Conservation (phyloP, 92 coral and sea anemone genomes). For the Palythoa grandiflora region DNA sequence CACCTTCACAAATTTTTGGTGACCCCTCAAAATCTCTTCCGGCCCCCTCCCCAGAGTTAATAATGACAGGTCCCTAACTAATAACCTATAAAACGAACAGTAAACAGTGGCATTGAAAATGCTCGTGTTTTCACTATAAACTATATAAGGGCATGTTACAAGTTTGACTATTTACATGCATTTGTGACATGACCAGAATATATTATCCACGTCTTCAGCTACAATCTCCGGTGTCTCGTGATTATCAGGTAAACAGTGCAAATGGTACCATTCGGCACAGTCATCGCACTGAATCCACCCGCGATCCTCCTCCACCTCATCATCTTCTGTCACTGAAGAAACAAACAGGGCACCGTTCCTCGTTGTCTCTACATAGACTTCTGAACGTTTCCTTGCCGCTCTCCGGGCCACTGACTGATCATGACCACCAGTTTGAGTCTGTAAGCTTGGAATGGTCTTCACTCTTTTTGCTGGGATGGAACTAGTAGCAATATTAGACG, state of each 20-base stretch:
- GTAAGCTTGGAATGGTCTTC: constrained; percentile 4
- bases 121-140: constrained; percentile 40
- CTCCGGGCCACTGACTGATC: constrained; percentile 25
- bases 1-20: too few relatives aligned
- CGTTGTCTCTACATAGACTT: constrained; percentile 41
- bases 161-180: constrained; percentile 43
- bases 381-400: constrained; percentile 32
- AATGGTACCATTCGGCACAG: constrained; percentile 45
- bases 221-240: constrained; percentile 28
- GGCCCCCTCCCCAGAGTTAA: too few relatives aligned
- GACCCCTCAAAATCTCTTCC: too few relatives aligned
- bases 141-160: constrained; percentile 39
- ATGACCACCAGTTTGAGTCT: constrained; percentile 34
- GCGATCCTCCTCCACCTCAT: constrained; percentile 44
- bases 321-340: constrained; percentile 46
- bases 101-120: constrained; percentile 39
- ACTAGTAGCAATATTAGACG: not conserved
- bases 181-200: constrained; percentile 38
- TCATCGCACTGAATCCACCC: constrained; percentile 47
- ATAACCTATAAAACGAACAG: constrained; percentile 28
- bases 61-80: too few relatives aligned
- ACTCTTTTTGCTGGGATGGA: constrained; percentile 5
- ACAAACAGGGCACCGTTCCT: constrained; percentile 38
- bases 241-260: constrained; percentile 35
- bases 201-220: constrained; percentile 21